Conservation (phyloP, 2,888 invertebrate genomes). For the Eledona agricola region DNA sequence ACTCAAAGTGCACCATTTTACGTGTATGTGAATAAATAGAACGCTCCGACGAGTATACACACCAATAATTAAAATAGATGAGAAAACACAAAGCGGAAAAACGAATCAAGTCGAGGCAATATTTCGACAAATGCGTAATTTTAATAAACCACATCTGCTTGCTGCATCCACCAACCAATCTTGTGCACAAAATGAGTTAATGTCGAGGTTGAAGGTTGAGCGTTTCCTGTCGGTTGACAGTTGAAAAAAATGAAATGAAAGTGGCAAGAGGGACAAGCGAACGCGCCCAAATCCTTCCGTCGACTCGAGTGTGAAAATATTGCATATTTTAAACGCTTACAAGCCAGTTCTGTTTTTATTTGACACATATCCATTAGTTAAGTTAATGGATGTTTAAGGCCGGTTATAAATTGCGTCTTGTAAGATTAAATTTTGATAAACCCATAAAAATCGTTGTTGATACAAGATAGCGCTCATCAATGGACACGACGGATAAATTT, state of each 20-base stretch:
- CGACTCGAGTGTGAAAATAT: slow-evolving; percentile 36
- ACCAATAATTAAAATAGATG: slow-evolving; percentile 27
- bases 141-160: too few species aligned
- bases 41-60: slow-evolving; percentile 29
- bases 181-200: too few species aligned
- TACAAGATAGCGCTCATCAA: slow-evolving; percentile 59
- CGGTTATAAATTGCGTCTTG: slow-evolving; percentile 53
- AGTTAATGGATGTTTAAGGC: slow-evolving; percentile 53
- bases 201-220: too few species aligned
- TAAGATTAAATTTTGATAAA: slow-evolving; percentile 57
- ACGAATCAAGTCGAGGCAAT: too few species aligned
- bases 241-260: too few species aligned
- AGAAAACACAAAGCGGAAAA: slow-evolving; percentile 8
- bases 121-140: too few species aligned
- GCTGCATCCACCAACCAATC: too few species aligned
- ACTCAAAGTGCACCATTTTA: slow-evolving; percentile 41
- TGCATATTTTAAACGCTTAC: slow-evolving; percentile 39
- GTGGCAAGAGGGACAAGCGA: slow-evolving; percentile 2
- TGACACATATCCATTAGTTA: slow-evolving; percentile 53
- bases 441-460: slow-evolving; percentile 59
- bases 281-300: slow-evolving; percentile 10
- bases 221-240: too few species aligned
- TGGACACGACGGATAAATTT: slow-evolving; percentile 45
- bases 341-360: slow-evolving; percentile 42
- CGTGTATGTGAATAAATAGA: slow-evolving; percentile 42